Conservation (phyloP, 2,888 invertebrate species). For the Adelognathus sp. region DNA sequence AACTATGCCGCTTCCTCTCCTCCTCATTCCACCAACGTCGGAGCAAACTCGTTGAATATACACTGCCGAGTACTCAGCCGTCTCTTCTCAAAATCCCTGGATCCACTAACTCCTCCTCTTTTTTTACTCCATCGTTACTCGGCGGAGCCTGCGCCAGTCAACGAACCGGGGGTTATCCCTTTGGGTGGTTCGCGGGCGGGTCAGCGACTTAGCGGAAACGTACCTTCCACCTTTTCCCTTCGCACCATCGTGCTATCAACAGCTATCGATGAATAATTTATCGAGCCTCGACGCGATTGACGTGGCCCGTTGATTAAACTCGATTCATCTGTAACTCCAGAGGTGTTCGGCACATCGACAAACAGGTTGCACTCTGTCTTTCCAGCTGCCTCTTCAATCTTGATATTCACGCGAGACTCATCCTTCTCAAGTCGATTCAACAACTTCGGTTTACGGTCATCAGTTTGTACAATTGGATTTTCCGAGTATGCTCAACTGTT, state of each 20-base stretch:
- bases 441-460: background rate
- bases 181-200: constrained; percentile 38
- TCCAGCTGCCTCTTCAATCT: background rate
- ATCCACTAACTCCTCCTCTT: constrained; percentile 29
- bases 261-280: constrained; percentile 58
- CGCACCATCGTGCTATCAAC: constrained; percentile 23
- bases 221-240: constrained; percentile 22
- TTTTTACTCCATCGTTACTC: constrained; percentile 13
- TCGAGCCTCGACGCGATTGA: constrained; percentile 49
- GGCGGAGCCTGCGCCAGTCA: constrained; percentile 31
- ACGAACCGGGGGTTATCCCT: constrained; percentile 36
- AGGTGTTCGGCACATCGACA: constrained; percentile 5
- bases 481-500: background rate
- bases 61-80: constrained; percentile 14
- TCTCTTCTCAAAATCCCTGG: constrained; percentile 28
- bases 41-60: constrained; percentile 60
- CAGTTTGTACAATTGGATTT: background rate
- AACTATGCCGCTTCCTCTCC: background rate
- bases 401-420: background rate
- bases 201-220: constrained; percentile 28
- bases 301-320: constrained; percentile 57
- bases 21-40: constrained; percentile 24
- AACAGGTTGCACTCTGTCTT: constrained; percentile 8
- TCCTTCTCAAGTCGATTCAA: background rate
- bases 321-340: constrained; percentile 44